Conservation (phyloP, 2,113 vertebrate species). For the Xenopus tropicalis region DNA sequence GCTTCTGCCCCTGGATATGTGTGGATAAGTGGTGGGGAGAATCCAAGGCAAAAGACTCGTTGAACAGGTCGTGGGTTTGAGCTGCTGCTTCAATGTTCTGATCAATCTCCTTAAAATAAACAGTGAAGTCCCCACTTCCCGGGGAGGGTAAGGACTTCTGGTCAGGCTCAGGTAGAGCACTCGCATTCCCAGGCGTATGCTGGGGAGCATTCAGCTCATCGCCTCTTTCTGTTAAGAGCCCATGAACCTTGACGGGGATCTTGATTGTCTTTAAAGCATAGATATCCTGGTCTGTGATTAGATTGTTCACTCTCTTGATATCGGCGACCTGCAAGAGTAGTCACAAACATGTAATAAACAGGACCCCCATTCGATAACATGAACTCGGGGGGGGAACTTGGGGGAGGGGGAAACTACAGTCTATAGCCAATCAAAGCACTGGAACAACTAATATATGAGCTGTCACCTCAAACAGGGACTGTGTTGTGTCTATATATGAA, state of each 20-base stretch:
- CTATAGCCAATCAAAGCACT: too few relatives aligned
- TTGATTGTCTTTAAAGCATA: constrained; percentile 87
- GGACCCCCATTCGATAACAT: too few relatives aligned
- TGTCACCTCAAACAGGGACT: too few relatives aligned
- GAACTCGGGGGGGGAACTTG: too few relatives aligned
- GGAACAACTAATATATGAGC: too few relatives aligned
- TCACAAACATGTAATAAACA: constrained; percentile 3
- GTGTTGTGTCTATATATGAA: too few relatives aligned
- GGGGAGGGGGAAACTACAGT: too few relatives aligned
- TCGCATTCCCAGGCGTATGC: not conserved
- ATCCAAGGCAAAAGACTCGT: constrained; percentile 33
- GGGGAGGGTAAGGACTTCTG: not conserved
- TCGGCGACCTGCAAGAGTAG: constrained; percentile 78
- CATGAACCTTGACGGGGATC: constrained; percentile 83
- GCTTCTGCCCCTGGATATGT: constrained; percentile 15
- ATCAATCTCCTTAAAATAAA: constrained; percentile 82
- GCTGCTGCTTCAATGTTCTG: constrained; percentile 71
- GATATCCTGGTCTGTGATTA: constrained; percentile 89
- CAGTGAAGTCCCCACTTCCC: constrained; percentile 50
- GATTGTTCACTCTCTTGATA: constrained; percentile 89
- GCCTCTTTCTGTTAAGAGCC: constrained; percentile 72
- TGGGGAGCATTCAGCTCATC: constrained; percentile 48
- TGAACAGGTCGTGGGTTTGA: constrained; percentile 53
- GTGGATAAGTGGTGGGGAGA: constrained; percentile 17
- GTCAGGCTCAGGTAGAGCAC: not conserved